phyloP scores from a whole-genome alignment of 2,113 vertebrate species.

The Sitta europaea region DNA sequence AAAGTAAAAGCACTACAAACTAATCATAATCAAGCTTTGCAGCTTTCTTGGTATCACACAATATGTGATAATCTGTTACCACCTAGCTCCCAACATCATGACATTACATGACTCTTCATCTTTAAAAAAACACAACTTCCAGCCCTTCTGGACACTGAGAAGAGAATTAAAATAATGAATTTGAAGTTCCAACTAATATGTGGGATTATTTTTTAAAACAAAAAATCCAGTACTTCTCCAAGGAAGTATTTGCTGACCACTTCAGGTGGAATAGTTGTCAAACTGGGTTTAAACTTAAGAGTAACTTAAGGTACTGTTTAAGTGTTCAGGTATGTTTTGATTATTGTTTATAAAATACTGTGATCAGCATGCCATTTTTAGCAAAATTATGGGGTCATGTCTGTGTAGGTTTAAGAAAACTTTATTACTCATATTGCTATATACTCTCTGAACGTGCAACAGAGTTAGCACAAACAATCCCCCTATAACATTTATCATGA shows the following conservation, averaged over 20 bases:
- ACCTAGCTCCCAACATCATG: not conserved
- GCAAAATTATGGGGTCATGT: not conserved
- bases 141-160: not conserved
- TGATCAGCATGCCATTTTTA: not conserved
- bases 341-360: not conserved
- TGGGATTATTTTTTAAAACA: not conserved
- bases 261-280: not conserved
- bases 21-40: not conserved
- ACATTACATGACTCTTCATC: not conserved
- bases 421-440: not conserved
- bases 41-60: not conserved
- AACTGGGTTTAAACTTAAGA: not conserved
- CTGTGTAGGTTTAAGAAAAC: not conserved
- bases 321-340: not conserved
- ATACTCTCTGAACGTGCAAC: not conserved
- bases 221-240: not conserved
- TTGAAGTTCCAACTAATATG: not conserved
- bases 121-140: not conserved
- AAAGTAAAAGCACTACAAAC: not conserved
- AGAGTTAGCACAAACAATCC: not conserved
- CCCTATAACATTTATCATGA: not conserved
- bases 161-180: not conserved
- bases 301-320: not conserved
- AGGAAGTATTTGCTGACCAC: not conserved
- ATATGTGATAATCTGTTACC: not conserved